These are phyloP conservation scores for Coluber constrictor DNA, from an alignment of 2,797 vertebrate genomes.

Conservation along the genomic window DNA sequence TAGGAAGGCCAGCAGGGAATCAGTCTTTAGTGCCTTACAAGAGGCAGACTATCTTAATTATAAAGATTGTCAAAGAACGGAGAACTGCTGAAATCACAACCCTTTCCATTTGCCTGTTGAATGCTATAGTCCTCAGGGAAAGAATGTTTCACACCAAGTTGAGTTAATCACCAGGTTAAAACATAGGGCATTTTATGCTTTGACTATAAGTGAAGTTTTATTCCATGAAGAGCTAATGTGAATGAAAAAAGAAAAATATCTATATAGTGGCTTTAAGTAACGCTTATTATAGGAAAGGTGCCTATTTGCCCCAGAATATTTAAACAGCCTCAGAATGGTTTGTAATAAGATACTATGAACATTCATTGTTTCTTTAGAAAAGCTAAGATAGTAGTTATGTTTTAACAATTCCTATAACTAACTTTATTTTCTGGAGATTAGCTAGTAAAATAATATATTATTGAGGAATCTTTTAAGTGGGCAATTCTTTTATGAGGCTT, in stretches of 20 bases:
- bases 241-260: not conserved
- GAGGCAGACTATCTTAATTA: not conserved
- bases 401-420: not conserved
- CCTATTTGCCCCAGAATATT: not conserved
- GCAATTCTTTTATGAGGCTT: not conserved
- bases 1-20: not conserved
- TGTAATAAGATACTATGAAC: constrained; percentile 14
- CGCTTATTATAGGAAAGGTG: not conserved
- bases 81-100: not conserved
- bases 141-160: not conserved
- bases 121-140: not conserved
- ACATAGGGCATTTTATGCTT: not conserved
- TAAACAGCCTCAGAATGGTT: constrained; percentile 2
- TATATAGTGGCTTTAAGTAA: not conserved
- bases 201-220: not conserved
- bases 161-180: not conserved
- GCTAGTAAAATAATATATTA: not conserved
- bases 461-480: not conserved
- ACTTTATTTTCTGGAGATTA: not conserved
- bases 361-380: not conserved
- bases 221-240: not conserved
- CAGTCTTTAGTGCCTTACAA: not conserved
- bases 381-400: not conserved
- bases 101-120: not conserved
- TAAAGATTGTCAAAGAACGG: not conserved